Base-by-base conservation (phyloP, 2,888 invertebrate species). In the Carpatolechia fugitivella region DNA sequence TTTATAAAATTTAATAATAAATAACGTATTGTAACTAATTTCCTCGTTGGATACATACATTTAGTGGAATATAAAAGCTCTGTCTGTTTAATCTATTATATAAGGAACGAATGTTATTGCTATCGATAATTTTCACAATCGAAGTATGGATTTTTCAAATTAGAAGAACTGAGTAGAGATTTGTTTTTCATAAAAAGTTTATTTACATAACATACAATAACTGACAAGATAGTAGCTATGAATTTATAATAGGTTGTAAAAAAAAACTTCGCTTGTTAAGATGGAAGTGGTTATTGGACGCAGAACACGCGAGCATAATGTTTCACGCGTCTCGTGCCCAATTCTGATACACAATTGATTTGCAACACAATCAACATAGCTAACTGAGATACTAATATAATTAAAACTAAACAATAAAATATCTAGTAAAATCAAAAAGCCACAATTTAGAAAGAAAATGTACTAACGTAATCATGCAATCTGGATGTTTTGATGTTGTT, bases 171-270 rank as follows among this genome's bases (percentile, higher is more conserved):
- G 67, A 75, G 68, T 70, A 74, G 77, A 76, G 65, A 74, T 72
- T 69, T 61, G 61, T 61, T 70, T 76, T 71, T 75, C 73, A 75
- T 75, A 77, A 78, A 85, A 82, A 82, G 78, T 85, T 84, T 87
- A 87, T 87, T 87, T 87, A 87, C 86, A 85, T 85, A 85, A 85
- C 82, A 83, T 85, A 78, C 77, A 84, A 80, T 74, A 84, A 83
- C 81, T 78, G 80, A 85, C 77, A 82, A 79, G 74, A 78, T 78
- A 79, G 76, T 68, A 78, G 77, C 74, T n/a, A n/a, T n/a, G n/a
- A n/a, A n/a, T n/a, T n/a, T n/a, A n/a, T n/a, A n/a, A n/a, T n/a
- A n/a, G n/a, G n/a, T n/a, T 80, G 70, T 76, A 73, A 72, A 68
- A 69, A 74, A 77, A 79, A 77, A 73, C 79, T 78, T 78, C 76